These are phyloP conservation scores for Callitettix versicolor DNA, from an alignment of 1,140 invertebrate genomes.

Conservation along the genomic window DNA sequence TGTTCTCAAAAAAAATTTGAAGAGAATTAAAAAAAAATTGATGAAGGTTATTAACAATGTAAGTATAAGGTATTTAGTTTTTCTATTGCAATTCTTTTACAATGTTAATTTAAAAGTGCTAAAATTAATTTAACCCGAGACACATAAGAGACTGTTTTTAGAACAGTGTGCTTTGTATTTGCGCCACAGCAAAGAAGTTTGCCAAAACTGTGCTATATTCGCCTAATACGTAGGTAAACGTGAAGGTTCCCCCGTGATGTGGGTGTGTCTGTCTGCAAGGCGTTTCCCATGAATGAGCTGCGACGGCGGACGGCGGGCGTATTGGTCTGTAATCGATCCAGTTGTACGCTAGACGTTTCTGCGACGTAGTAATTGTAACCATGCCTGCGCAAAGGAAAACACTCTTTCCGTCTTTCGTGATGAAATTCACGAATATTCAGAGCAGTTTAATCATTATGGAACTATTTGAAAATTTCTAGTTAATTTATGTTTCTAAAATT, in stretches of 20 bases:
- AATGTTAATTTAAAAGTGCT: no score
- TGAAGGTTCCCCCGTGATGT: background rate
- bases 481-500: no score
- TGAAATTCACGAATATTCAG: background rate
- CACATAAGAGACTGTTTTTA: no score
- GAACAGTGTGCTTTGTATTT: no score
- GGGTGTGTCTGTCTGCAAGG: conserved; percentile 16
- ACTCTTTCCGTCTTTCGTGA: background rate
- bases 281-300: conserved; percentile 19
- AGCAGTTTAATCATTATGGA: background rate
- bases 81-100: no score
- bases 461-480: no score
- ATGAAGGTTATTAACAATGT: no score
- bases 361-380: conserved; percentile 18
- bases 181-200: no score
- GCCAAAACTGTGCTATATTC: background rate
- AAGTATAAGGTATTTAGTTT: no score
- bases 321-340: conserved; percentile 16
- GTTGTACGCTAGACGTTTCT: conserved; percentile 15
- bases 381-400: background rate
- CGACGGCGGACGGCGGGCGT: conserved; percentile 1
- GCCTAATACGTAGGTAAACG: conserved; percentile 2
- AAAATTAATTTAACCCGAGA: no score
- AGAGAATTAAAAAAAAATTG: no score
- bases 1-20: no score